Evolutionary conservation across 1,140 invertebrate genomes (phyloP).

Genomic region (Neodiprion virginianus): DNA sequence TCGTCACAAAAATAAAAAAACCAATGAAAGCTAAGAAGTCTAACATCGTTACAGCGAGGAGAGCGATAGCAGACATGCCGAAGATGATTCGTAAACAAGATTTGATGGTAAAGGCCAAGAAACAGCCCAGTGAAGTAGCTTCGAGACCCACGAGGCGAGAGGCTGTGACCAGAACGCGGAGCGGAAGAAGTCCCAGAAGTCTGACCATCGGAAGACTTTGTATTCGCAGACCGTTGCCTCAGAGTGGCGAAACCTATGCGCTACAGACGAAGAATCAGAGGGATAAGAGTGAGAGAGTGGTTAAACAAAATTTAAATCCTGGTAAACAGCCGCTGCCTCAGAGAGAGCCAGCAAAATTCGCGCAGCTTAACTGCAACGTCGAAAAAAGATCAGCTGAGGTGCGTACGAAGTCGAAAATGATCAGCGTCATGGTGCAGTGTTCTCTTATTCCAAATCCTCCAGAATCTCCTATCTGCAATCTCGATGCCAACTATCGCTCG

Average conservation of each 20-base stretch:
- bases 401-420: conserved; percentile 26
- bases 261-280: not conserved
- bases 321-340: not conserved
- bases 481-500: no score
- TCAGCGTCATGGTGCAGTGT: conserved; percentile 47
- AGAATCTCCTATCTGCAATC: not conserved
- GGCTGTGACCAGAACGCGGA: not conserved
- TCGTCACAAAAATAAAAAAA: conserved; percentile 23
- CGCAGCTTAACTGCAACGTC: not conserved
- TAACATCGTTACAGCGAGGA: not conserved
- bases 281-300: not conserved
- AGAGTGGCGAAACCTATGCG: not conserved
- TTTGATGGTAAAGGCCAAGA: no score
- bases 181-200: not conserved
- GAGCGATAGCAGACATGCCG: not conserved
- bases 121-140: no score
- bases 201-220: not conserved
- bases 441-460: conserved; percentile 32
- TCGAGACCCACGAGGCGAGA: no score
- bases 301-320: not conserved
- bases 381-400: not conserved
- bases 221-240: not conserved
- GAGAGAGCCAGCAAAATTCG: not conserved
- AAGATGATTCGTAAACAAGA: no score
- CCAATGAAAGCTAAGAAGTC: conserved; percentile 21